Conservation (phyloP, 2,797 vertebrate genomes). For the Neosilurus hyrtlii region DNA sequence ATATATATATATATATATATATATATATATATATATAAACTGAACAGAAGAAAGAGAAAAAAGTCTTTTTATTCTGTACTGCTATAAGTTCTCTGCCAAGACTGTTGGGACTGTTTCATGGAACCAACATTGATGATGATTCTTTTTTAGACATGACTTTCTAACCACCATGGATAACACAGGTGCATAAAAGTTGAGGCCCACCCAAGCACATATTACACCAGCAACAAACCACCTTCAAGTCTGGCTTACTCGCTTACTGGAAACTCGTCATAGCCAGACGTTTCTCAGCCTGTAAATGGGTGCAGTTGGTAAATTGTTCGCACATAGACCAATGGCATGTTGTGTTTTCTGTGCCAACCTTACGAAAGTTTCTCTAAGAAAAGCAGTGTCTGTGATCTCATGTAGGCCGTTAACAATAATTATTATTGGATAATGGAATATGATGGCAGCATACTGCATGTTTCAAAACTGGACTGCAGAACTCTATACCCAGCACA, state of each 20-base stretch:
- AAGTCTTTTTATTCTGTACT: neutral
- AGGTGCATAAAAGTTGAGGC: conserved; percentile 21
- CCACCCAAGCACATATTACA: conserved; percentile 8
- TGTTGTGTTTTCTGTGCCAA: conserved; percentile 32
- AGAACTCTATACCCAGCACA: conserved; percentile 19
- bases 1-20: no score
- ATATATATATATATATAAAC: neutral
- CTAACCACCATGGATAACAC: conserved; percentile 11
- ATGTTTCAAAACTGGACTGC: conserved; percentile 46
- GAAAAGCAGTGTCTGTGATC: conserved; percentile 50
- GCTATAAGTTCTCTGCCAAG: neutral
- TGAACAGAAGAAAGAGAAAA: neutral
- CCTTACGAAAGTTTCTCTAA: conserved; percentile 36
- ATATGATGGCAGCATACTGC: conserved; percentile 42
- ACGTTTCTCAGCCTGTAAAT: conserved; percentile 19
- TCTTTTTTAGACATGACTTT: conserved; percentile 19
- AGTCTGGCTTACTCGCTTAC: conserved; percentile 21
- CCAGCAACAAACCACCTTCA: conserved; percentile 23
- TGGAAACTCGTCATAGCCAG: conserved; percentile 40
- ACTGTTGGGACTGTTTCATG: neutral
- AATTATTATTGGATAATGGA: conserved; percentile 52
- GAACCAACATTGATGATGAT: neutral
- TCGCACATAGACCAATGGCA: conserved; percentile 33
- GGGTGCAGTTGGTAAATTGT: conserved; percentile 26
- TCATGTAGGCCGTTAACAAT: conserved; percentile 54